phyloP scores from a whole-genome alignment of 2,113 vertebrate species.

The Malurus cyaneus region DNA sequence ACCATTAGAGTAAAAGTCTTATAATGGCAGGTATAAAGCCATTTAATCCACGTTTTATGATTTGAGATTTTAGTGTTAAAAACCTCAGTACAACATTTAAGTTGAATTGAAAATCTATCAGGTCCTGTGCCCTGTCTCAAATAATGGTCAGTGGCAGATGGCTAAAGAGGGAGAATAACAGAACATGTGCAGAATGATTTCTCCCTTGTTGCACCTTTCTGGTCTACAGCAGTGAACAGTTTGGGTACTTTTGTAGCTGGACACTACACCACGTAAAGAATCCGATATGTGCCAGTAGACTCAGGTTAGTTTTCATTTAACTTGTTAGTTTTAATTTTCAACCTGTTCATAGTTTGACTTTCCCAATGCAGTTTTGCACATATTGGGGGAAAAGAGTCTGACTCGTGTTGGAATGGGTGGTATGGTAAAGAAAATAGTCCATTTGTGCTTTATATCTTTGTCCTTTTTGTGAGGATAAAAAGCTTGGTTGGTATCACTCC shows the following conservation, averaged over 20 bases:
- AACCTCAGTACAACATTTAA: neutral
- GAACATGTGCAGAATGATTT: neutral
- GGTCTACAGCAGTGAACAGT: neutral
- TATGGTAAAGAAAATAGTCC: neutral
- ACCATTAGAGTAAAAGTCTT: neutral
- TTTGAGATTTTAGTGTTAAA: slow-evolving; percentile 8
- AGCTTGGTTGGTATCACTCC: neutral
- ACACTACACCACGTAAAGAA: neutral
- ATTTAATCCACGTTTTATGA: neutral
- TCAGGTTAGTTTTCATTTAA: neutral
- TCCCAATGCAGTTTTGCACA: neutral
- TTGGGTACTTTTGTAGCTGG: neutral
- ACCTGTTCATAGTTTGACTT: neutral
- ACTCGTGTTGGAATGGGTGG: neutral
- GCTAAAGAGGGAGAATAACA: neutral
- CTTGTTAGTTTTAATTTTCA: neutral
- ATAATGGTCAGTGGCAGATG: neutral
- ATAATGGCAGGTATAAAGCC: neutral
- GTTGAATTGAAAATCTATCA: neutral
- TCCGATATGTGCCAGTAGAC: neutral
- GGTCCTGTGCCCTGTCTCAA: neutral
- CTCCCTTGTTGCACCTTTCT: neutral
- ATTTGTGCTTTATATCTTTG: neutral
- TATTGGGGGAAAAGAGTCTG: neutral
- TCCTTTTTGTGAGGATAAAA: neutral